Base-by-base conservation (phyloP, 2,888 invertebrate genomes). In the Andricus curvator region DNA sequence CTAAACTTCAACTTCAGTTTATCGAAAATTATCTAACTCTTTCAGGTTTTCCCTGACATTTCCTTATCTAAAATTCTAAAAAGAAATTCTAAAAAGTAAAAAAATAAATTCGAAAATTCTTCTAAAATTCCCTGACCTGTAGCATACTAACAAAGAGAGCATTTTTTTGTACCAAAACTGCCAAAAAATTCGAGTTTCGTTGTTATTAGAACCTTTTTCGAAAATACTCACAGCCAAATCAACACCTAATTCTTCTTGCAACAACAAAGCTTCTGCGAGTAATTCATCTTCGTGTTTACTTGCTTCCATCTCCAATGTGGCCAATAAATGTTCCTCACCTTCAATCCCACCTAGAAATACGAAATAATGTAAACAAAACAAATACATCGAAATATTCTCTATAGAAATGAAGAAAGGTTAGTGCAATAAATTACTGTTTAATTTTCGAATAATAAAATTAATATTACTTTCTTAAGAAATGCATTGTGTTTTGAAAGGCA, bases 281-380 rank as follows among this genome's bases (percentile, higher is more conserved):
- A 93, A 84, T 78, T 92, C 92, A 77, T 91, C 92, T 80, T 92
- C 92, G 66, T 91, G 90, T 81, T 93, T 92, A 37, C 83, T 89
- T 3, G 92, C 91, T 77, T 92, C 92, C 91, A 92, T 92, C 83
- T 90, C 92, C 51, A 93, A 86, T 5, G 92, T 90, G 11, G 92
- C 92, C 25, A 93, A 81, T 78, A 93, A 87, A 85, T 92, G 90
- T 78, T 93, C 92, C 79, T 92, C 91, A 13, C 90, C 90, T 84
- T 92, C 92, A 51, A 92, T 91, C 51, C 88, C 88, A 82, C 88
- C 92, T 92, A 68, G 37, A 84, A 74, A 56, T n/a, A 56, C 8
- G n/a, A 74, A 74, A 60, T 9, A 44, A 13, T 22, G 13, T 74
- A 33, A 56, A 20, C n/a, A 37, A 74, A 51, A 33, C 2, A 56